Evolutionary conservation across 1,140 invertebrate genomes (phyloP), one percentile per base, ranked within the genome.

Genomic region (Lepidurus packardi): DNA sequence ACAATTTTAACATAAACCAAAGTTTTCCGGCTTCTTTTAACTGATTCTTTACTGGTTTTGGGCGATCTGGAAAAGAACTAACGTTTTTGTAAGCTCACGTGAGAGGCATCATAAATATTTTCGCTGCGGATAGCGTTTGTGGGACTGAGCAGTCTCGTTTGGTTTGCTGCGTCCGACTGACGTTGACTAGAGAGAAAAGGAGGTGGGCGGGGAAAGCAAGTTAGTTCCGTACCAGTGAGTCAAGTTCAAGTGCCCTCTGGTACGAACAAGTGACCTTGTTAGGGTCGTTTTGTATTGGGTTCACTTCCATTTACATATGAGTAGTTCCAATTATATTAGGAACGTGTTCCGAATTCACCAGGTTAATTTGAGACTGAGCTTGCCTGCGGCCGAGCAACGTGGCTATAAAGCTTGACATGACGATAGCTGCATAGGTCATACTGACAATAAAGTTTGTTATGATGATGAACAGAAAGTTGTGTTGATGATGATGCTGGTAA

Each of bases 91-190:
- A 65, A 65, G 53, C 53, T 65, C 53, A 65, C 53, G 53, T 65
- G 53, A n/a, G 53, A 65, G n/a, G 53, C 53, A 65, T 65, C 53
- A 13, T 65, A 65, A 34, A 34, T 21, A 65, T 65, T 65, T 65
- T 65, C 21, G 53, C 53, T 65, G 53, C 7, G 21, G 53, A 7
- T 16, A 47, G 45, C 53, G 6, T 13, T 65, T n/a, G 10, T 21
- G 13, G 16, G n/a, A 65, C 53, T 21, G 53, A 65, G 53, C 21
- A 7, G 53, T n/a, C 16, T 21, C 8, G 6, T 65, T 13, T 13
- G 3, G 8, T 65, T 65, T 65, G 13, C 53, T 65, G 16, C 53
- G 53, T 65, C 53, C 16, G 53, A 65, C 53, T 65, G 53, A 65
- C 53, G 53, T 65, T 65, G 53, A 65, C 53, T 65, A 65, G 21